These are phyloP conservation scores for Neria commutata DNA, from an alignment of 2,888 invertebrate species.

Conservation along the genomic window DNA sequence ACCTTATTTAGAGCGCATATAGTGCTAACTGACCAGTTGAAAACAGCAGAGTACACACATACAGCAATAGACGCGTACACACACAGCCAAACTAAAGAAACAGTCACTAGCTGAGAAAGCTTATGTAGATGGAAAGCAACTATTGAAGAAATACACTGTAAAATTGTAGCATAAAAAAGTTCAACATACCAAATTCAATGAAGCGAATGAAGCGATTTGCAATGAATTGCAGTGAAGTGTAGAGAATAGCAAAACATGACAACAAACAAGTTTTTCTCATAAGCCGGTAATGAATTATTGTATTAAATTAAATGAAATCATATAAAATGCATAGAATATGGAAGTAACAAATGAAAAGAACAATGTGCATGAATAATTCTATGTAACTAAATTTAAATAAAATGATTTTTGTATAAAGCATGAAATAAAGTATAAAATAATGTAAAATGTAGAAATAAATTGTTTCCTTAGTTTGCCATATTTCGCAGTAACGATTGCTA, in stretches of 20 bases:
- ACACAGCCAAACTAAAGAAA: neutral
- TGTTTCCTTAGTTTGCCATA: no score
- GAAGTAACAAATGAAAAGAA: no score
- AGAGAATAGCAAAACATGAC: neutral
- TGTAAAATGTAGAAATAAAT: no score
- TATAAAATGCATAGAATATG: no score
- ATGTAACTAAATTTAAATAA: neutral
- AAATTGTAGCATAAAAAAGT: slow-evolving; percentile 2
- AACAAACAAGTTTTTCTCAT: neutral
- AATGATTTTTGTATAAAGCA: slow-evolving; percentile 27
- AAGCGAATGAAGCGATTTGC: neutral
- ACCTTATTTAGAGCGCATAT: no score
- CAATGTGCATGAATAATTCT: neutral
- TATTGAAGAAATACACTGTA: no score
- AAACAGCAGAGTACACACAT: neutral
- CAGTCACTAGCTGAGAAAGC: no score
- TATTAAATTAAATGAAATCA: slow-evolving; percentile 1
- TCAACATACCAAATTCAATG: no score
- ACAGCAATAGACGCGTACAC: neutral
- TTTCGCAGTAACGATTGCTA: no score
- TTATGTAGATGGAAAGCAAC: no score
- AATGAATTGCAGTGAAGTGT: neutral
- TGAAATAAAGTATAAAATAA: slow-evolving; percentile 14
- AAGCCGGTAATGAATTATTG: neutral
- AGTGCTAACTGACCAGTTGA: no score